These are phyloP conservation scores for Synaphobranchus kaupii DNA, from an alignment of 2,797 vertebrate genomes.

Conservation along the genomic window DNA sequence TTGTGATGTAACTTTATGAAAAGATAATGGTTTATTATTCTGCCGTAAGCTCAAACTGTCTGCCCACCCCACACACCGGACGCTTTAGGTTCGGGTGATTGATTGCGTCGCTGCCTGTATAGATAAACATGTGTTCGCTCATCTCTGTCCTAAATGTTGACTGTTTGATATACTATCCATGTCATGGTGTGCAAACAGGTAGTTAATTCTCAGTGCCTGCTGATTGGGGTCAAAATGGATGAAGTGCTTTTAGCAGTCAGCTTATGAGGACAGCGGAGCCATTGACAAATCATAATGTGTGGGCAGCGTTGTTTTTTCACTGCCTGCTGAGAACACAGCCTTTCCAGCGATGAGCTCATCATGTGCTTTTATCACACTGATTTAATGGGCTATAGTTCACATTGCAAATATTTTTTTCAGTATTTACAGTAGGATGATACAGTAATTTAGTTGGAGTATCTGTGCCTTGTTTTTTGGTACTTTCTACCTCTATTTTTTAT, in stretches of 20 bases:
- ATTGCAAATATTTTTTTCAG: background rate
- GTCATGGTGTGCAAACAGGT: background rate
- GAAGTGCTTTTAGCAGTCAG: slow-evolving; percentile 35
- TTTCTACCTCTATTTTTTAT: background rate
- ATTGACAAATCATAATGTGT: slow-evolving; percentile 13
- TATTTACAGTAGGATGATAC: background rate
- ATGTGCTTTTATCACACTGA: background rate
- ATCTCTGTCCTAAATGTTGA: background rate
- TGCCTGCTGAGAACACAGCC: background rate
- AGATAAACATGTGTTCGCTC: background rate
- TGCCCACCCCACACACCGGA: no score
- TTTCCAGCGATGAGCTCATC: background rate
- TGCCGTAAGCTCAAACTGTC: background rate
- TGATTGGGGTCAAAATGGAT: slow-evolving; percentile 43
- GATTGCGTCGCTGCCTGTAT: background rate
- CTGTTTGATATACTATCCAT: background rate
- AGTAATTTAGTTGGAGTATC: background rate
- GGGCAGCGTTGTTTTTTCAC: background rate
- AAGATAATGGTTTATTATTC: background rate
- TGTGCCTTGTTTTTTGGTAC: background rate
- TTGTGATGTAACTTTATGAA: background rate
- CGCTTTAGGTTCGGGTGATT: background rate
- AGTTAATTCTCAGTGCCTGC: slow-evolving; percentile 30
- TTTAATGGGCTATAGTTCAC: background rate
- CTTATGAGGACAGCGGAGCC: background rate